A percentile compares a stretch with the other conserved stretches of the same genome.
Evolutionary conservation across 2,888 invertebrate species (phyloP).

Genomic region (Panorpa germanica): DNA sequence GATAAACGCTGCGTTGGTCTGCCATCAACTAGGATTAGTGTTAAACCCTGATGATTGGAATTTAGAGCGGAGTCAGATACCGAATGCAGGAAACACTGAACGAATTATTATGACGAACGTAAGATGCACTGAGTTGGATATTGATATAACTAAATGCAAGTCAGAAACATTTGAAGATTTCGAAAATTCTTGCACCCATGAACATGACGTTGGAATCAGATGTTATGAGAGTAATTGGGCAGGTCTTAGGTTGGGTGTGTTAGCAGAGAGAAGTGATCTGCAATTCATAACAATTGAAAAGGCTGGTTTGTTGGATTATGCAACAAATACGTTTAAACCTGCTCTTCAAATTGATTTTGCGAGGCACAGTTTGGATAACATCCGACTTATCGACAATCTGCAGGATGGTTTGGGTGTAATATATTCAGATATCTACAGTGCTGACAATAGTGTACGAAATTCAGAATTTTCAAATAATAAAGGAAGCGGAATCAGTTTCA

Average conservation of each 20-base stretch:
- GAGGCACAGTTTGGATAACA: conserved; percentile 62
- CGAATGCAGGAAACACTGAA: conserved; percentile 55
- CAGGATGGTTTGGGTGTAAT: conserved; percentile 87
- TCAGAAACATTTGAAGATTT: conserved; percentile 60
- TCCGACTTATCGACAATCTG: conserved; percentile 66
- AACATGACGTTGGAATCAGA: conserved; percentile 72
- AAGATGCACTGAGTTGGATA: conserved; percentile 76
- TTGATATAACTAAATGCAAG: conserved; percentile 74
- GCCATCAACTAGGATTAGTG: conserved; percentile 84
- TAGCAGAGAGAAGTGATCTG: conserved; percentile 71
- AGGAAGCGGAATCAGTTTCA: conserved; percentile 78
- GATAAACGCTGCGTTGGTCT: conserved; percentile 78
- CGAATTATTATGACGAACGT: conserved; percentile 71
- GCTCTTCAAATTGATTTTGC: conserved; percentile 79
- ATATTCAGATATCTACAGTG: conserved; percentile 85
- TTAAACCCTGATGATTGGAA: conserved; percentile 87
- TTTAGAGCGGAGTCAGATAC: conserved; percentile 64
- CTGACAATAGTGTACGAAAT: conserved; percentile 65
- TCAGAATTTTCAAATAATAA: conserved; percentile 69
- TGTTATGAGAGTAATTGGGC: conserved; percentile 91
- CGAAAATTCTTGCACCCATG: conserved; percentile 74
- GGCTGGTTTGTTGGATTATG: conserved; percentile 86
- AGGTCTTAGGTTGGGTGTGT: conserved; percentile 74
- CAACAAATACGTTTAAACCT: conserved; percentile 70
- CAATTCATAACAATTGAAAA: conserved; percentile 78